These are phyloP conservation scores for Drosophila neocordata DNA, from an alignment of 1,140 invertebrate genomes.

Conservation along the genomic window DNA sequence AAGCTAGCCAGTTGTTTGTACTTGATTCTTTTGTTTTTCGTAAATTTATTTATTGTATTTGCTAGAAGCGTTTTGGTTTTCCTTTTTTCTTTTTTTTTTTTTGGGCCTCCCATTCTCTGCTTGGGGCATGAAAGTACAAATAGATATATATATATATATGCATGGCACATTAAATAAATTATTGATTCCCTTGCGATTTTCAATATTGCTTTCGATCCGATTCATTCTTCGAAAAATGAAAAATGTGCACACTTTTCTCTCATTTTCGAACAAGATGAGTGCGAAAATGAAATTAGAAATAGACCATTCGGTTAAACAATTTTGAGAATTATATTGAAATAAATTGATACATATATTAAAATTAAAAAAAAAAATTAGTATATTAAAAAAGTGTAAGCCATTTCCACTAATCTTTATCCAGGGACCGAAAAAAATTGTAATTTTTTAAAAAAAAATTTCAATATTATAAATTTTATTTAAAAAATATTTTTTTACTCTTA, in stretches of 20 bases:
- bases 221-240: slow-evolving; percentile 5
- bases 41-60: slow-evolving; percentile 38
- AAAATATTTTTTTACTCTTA: no score
- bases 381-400: no score
- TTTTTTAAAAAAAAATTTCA: no score
- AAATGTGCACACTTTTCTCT: slow-evolving; percentile 8
- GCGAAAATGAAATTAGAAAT: slow-evolving; percentile 29
- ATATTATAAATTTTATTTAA: no score
- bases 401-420: no score
- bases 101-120: slow-evolving; percentile 1
- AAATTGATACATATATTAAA: no score
- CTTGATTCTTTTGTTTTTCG: slow-evolving; percentile 43
- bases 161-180: slow-evolving; percentile 39
- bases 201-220: slow-evolving; percentile 13
- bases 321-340: no score
- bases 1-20: slow-evolving; percentile 55
- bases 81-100: background rate
- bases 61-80: background rate
- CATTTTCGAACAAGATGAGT: slow-evolving; percentile 9
- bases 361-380: no score
- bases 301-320: background rate
- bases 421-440: no score
- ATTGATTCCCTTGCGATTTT: slow-evolving; percentile 11
- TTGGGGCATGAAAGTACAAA: slow-evolving; percentile 7
- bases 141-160: background rate